Percentiles rank a stretch among this genome's conserved stretches.
Conservation (phyloP, 2,888 invertebrate species). For the Hemaris fuciformis region DNA sequence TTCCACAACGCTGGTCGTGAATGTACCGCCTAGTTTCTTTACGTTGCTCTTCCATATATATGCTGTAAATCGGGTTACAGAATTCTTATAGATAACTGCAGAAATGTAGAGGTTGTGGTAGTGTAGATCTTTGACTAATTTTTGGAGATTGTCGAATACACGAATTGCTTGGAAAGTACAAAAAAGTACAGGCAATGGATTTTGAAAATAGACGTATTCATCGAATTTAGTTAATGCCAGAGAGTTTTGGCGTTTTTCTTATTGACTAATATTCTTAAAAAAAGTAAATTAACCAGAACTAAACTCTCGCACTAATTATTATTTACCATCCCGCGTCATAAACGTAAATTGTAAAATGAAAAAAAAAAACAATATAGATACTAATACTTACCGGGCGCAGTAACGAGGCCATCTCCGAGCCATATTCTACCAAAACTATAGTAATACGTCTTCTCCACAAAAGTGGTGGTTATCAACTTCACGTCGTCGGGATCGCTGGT, state of each 20-base stretch:
- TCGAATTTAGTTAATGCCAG: too few species aligned
- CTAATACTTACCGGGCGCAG: slow-evolving; percentile 59
- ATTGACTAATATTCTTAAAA: too few species aligned
- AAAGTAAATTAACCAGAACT: too few species aligned
- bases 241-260: too few species aligned
- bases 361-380: not conserved
- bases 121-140: too few species aligned
- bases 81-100: too few species aligned
- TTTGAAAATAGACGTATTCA: too few species aligned
- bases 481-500: slow-evolving; percentile 53
- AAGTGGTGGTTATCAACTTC: slow-evolving; percentile 43
- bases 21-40: slow-evolving; percentile 53
- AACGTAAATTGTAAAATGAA: too few species aligned
- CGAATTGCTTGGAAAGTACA: not conserved
- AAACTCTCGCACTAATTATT: too few species aligned
- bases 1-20: slow-evolving; percentile 47
- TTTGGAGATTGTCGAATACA: not conserved
- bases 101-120: too few species aligned
- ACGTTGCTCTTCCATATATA: slow-evolving; percentile 57
- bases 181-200: too few species aligned
- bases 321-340: too few species aligned
- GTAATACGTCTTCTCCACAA: slow-evolving; percentile 54
- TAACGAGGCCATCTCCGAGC: slow-evolving; percentile 61
- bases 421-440: slow-evolving; percentile 54
- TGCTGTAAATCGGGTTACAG: slow-evolving; percentile 41